Percentiles rank a stretch among this genome's conserved stretches.
Evolutionary conservation across 2,888 invertebrate genomes (phyloP).

Genomic region (Ctena decussata): DNA sequence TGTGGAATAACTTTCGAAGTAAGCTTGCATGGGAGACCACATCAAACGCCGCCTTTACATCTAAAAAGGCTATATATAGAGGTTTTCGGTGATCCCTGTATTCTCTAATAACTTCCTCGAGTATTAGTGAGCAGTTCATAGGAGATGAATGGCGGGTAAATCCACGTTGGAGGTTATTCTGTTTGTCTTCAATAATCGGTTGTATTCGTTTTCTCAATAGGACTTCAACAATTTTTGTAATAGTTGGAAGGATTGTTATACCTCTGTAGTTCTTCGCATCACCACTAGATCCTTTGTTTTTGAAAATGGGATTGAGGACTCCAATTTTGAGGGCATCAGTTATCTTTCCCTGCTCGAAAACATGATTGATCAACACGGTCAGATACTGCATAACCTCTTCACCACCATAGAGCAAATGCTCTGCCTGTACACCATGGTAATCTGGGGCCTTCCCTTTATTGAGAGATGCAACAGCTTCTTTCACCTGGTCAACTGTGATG

Average conservation of each 20-base stretch:
- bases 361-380: background rate
- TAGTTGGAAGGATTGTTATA: conserved; percentile 25
- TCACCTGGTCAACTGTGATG: background rate
- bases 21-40: background rate
- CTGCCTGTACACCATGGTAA: background rate
- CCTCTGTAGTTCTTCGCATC: conserved; percentile 23
- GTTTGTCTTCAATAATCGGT: background rate
- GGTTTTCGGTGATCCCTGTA: background rate
- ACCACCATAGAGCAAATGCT: background rate
- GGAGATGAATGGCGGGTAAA: conserved; percentile 30
- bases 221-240: conserved; percentile 29
- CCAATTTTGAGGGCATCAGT: background rate
- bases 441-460: background rate
- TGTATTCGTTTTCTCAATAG: conserved; percentile 13
- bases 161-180: background rate
- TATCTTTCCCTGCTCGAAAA: background rate
- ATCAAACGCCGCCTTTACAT: background rate
- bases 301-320: background rate
- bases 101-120: conserved; percentile 17
- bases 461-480: background rate
- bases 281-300: background rate
- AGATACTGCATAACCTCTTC: background rate
- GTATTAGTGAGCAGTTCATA: background rate
- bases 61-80: background rate
- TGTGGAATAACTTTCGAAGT: background rate